Conservation (phyloP, 2,797 vertebrate genomes). For the Darevskia nairensis region DNA sequence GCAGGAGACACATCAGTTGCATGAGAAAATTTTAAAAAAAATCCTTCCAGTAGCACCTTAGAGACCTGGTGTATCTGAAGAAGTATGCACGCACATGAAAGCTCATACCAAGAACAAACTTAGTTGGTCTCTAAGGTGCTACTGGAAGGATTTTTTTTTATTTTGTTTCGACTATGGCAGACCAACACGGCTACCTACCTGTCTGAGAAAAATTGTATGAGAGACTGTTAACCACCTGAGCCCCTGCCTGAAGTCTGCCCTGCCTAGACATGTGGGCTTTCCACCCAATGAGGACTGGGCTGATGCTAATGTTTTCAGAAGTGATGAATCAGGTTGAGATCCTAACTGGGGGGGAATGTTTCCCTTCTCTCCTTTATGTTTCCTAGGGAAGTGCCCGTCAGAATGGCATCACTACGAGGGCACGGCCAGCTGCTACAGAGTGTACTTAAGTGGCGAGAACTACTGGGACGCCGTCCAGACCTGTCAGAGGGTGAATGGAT, state of each 20-base stretch:
- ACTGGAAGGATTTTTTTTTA: too few relatives aligned
- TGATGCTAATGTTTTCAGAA: neutral
- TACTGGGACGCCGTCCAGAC: constrained; percentile 98
- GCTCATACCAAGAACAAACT: too few relatives aligned
- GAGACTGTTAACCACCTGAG: too few relatives aligned
- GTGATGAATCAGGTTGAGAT: constrained; percentile 48
- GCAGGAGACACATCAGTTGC: too few relatives aligned
- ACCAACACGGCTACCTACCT: too few relatives aligned
- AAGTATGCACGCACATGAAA: too few relatives aligned
- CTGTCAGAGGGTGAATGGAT: constrained; percentile 94
- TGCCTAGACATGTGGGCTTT: neutral
- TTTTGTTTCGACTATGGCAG: too few relatives aligned
- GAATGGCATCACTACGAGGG: constrained; percentile 99
- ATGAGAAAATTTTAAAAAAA: too few relatives aligned
- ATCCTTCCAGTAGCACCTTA: too few relatives aligned
- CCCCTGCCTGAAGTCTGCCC: neutral
- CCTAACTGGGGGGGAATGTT: constrained; percentile 77
- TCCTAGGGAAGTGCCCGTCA: constrained; percentile 95
- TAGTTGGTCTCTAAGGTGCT: too few relatives aligned
- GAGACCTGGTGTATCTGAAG: too few relatives aligned
- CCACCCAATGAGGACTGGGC: neutral
- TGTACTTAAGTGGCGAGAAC: constrained; percentile 93
- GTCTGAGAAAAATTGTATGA: too few relatives aligned
- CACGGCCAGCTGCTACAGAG: constrained; percentile 96
- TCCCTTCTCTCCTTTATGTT: constrained; percentile 81